Conservation (phyloP, 2,888 invertebrate genomes). For the Ecdyonurus torrentis region DNA sequence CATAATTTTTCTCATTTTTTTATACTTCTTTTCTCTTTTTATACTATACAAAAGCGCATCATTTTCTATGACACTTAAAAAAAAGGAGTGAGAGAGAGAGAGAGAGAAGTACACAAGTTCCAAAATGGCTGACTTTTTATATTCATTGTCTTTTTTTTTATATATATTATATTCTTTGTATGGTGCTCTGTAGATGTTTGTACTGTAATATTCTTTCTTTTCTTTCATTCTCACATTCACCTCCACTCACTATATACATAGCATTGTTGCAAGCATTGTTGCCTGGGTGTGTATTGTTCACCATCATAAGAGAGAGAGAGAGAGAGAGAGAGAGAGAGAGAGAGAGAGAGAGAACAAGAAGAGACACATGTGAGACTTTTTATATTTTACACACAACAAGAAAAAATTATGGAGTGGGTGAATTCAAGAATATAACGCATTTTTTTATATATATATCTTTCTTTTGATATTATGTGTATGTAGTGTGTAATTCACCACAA, state of each 20-base stretch:
- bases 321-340: not conserved
- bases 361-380: not conserved
- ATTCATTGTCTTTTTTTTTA: slow-evolving; percentile 3
- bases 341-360: not conserved
- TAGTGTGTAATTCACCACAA: no score
- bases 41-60: slow-evolving; percentile 2
- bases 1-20: slow-evolving; percentile 1
- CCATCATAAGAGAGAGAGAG: not conserved
- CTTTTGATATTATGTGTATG: no score
- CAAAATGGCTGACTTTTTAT: slow-evolving; percentile 4
- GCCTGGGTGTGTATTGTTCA: not conserved
- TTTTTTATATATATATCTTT: no score
- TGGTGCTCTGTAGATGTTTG: slow-evolving; percentile 4
- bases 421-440: no score
- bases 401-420: no score
- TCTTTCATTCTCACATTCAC: not conserved
- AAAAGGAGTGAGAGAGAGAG: not conserved
- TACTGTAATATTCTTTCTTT: slow-evolving; percentile 3
- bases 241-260: not conserved
- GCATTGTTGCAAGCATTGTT: not conserved
- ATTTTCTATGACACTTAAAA: slow-evolving; percentile 4
- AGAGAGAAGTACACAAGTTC: not conserved
- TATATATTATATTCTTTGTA: slow-evolving; percentile 3
- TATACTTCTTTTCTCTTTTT: not conserved
- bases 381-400: no score